These are phyloP conservation scores for Amphiprion clarkii DNA, from an alignment of 2,797 vertebrate species.

Conservation along the genomic window DNA sequence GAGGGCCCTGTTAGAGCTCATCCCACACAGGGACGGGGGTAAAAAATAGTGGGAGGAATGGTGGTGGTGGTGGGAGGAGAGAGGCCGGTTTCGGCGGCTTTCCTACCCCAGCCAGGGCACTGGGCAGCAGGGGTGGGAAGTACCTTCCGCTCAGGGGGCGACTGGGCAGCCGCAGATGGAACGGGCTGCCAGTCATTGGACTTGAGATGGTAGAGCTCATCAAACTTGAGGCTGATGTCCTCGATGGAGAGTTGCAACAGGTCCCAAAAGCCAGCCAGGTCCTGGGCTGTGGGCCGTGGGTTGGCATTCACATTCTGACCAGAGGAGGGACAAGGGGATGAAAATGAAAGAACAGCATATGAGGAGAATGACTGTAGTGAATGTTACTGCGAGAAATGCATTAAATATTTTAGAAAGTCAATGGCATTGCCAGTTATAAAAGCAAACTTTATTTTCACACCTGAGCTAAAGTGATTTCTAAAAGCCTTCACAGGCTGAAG, in stretches of 20 bases:
- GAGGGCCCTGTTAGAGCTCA: conserved; percentile 63
- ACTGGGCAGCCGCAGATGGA: conserved; percentile 72
- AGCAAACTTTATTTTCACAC: not conserved
- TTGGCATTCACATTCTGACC: conserved; percentile 94
- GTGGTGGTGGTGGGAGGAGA: conserved; percentile 82
- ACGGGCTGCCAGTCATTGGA: conserved; percentile 94
- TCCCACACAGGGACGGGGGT: conserved; percentile 63
- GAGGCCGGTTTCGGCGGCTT: conserved; percentile 85
- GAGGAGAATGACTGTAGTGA: not conserved
- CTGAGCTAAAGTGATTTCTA: not conserved
- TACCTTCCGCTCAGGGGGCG: conserved; percentile 96
- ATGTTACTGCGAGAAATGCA: not conserved
- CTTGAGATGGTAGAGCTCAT: conserved; percentile 99
- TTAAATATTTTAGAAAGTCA: not conserved
- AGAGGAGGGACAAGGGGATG: conserved; percentile 26
- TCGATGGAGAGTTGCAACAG: conserved; percentile 98
- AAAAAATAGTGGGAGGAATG: conserved; percentile 69
- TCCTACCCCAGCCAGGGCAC: conserved; percentile 87
- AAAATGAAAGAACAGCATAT: conserved; percentile 10
- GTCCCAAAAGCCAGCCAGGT: conserved; percentile 99
- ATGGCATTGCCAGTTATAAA: not conserved
- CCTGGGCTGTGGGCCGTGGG: conserved; percentile 95
- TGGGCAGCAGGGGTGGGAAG: conserved; percentile 85
- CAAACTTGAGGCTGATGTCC: conserved; percentile 99
- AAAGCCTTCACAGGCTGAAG: not conserved